phyloP scores from a whole-genome alignment of 2,797 vertebrate genomes.

The Chaenodraco wilsoni region DNA sequence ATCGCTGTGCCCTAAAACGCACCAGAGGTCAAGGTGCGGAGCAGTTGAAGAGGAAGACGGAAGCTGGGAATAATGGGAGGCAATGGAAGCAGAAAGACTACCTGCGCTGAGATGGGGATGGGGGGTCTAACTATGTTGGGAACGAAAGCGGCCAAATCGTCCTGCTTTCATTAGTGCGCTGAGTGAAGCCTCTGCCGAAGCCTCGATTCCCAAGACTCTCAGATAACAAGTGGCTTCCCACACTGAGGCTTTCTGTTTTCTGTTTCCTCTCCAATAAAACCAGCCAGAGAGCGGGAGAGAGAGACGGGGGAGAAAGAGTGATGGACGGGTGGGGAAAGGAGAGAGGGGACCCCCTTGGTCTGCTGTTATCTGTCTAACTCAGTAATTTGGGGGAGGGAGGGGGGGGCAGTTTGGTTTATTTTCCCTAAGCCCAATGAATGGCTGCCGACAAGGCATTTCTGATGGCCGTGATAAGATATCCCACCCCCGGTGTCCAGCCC shows the following conservation, averaged over 20 bases:
- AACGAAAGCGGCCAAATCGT: constrained; percentile 92
- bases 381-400: constrained; percentile 65
- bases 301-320: constrained; percentile 70
- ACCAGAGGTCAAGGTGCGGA: constrained; percentile 46
- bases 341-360: constrained; percentile 82
- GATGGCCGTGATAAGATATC: constrained; percentile 89
- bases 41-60: constrained; percentile 34
- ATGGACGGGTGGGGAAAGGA: constrained; percentile 78
- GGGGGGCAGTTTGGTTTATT: constrained; percentile 81
- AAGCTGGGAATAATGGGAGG: constrained; percentile 43
- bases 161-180: constrained; percentile 96
- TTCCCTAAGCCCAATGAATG: constrained; percentile 87
- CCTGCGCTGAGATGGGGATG: constrained; percentile 72
- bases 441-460: constrained; percentile 90
- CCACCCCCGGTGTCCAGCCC: constrained; percentile 73
- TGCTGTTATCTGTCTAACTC: constrained; percentile 83
- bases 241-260: constrained; percentile 88
- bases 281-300: constrained; percentile 57
- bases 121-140: constrained; percentile 83
- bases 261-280: constrained; percentile 86
- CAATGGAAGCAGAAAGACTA: constrained; percentile 55
- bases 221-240: constrained; percentile 91
- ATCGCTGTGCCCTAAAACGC: constrained; percentile 19
- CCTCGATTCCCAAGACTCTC: constrained; percentile 99
- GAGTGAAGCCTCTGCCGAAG: constrained; percentile 94